phyloP scores from a whole-genome alignment of 1,140 invertebrate genomes.

The Diorhabda carinulata region DNA sequence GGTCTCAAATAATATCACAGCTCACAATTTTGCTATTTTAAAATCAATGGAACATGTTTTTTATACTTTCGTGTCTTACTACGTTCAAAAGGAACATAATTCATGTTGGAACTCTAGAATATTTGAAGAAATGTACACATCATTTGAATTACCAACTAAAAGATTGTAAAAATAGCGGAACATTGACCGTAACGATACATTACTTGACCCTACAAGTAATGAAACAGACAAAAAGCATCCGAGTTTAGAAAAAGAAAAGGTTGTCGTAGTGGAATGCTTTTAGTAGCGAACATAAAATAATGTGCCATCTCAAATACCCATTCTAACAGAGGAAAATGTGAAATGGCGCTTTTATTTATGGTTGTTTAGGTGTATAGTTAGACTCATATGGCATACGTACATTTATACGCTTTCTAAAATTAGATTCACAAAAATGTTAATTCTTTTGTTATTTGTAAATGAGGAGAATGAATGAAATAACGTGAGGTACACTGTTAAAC shows the following conservation, averaged over 20 bases:
- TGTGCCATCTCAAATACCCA: conserved; percentile 6
- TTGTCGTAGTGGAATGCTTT: conserved; percentile 13
- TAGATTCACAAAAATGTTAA: conserved; percentile 6
- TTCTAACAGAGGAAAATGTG: conserved; percentile 10
- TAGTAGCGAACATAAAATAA: conserved; percentile 8
- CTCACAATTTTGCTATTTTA: no score
- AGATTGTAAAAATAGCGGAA: no score
- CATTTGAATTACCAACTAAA: no score
- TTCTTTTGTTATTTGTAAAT: conserved; percentile 12
- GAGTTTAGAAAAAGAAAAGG: conserved; percentile 8
- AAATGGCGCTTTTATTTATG: conserved; percentile 12
- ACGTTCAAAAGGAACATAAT: no score
- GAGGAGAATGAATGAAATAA: not conserved
- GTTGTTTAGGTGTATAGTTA: conserved; percentile 14
- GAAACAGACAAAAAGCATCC: conserved; percentile 4
- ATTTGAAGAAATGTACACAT: no score
- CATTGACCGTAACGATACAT: no score
- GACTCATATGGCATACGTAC: conserved; percentile 12
- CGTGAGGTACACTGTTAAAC: no score
- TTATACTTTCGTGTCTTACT: no score
- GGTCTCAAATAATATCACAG: no score
- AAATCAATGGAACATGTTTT: no score
- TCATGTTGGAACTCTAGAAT: no score
- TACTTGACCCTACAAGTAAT: no score
- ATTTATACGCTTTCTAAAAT: conserved; percentile 13